Percentiles rank a stretch among this genome's conserved stretches.
phyloP scores from a whole-genome alignment of 1,140 invertebrate genomes.

The Spodoptera litura region DNA sequence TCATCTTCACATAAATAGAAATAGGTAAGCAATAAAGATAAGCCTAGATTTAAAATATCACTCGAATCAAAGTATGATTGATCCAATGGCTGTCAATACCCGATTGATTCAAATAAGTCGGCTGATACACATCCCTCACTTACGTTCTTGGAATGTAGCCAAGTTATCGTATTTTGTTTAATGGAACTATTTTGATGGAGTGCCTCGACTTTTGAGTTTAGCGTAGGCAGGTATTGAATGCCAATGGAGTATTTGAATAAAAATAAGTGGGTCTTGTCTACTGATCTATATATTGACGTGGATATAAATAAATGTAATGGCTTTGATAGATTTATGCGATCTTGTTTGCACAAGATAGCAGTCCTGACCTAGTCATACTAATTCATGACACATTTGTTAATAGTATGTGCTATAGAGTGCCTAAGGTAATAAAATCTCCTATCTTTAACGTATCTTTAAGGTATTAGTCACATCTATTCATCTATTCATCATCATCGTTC shows the following conservation, averaged over 20 bases:
- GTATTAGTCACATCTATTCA: no score
- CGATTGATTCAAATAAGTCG: slow-evolving; percentile 1
- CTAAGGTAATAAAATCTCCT: no score
- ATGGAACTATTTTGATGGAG: slow-evolving; percentile 15
- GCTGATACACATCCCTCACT: slow-evolving; percentile 9
- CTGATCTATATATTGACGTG: no score
- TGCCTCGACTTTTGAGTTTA: slow-evolving; percentile 13
- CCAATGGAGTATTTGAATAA: neutral
- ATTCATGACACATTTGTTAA: no score
- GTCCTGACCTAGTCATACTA: no score
- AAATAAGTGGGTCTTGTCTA: no score
- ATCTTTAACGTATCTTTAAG: no score
- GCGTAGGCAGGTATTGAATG: slow-evolving; percentile 4
- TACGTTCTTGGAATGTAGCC: neutral
- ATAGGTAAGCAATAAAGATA: neutral
- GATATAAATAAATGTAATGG: no score
- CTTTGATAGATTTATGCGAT: no score
- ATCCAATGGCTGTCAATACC: neutral
- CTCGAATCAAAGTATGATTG: slow-evolving; percentile 9
- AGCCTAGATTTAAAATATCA: neutral
- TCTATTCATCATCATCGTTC: no score
- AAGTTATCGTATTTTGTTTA: slow-evolving; percentile 19
- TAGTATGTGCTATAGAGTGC: no score
- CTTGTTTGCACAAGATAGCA: no score
- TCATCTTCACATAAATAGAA: neutral